Percentiles rank a stretch among this genome's conserved stretches.
phyloP scores from a whole-genome alignment of 2,888 invertebrate genomes.

The Atethmia centrago region DNA sequence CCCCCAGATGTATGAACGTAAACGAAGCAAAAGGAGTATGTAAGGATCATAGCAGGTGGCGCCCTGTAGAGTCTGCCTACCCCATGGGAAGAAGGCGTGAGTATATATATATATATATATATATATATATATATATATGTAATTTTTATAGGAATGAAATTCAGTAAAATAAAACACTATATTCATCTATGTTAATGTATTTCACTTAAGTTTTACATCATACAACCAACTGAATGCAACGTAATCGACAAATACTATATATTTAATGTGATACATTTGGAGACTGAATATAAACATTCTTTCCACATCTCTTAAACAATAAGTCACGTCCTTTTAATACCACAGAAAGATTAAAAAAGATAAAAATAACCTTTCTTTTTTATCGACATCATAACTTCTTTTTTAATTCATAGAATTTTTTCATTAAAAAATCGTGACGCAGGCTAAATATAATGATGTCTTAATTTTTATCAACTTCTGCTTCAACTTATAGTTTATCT shows the following conservation, averaged over 20 bases:
- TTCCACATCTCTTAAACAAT: constrained; percentile 18
- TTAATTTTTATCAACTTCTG: background rate
- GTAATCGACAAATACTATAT: constrained; percentile 45
- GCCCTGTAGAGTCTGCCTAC: background rate
- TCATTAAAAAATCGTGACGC: constrained; percentile 6
- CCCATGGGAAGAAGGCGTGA: background rate
- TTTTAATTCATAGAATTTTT: background rate
- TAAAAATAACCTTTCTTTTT: background rate
- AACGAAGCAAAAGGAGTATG: too few species aligned
- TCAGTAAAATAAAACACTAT: constrained; percentile 51
- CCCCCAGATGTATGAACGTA: too few species aligned
- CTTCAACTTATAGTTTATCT: constrained; percentile 1
- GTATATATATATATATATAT: background rate
- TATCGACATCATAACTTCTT: background rate
- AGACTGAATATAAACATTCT: constrained; percentile 16
- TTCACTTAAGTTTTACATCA: constrained; percentile 75
- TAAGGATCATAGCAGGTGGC: background rate
- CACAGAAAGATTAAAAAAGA: constrained; percentile 15
- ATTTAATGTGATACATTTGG: constrained; percentile 42
- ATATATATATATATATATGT: background rate
- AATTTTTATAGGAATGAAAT: too few species aligned
- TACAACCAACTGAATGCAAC: constrained; percentile 58
- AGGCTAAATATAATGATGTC: background rate
- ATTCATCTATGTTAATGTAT: constrained; percentile 76
- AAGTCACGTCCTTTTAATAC: constrained; percentile 16